Percentiles rank a stretch among this genome's conserved stretches.
phyloP scores from a whole-genome alignment of 2,888 invertebrate genomes.

The Thumatha senex region DNA sequence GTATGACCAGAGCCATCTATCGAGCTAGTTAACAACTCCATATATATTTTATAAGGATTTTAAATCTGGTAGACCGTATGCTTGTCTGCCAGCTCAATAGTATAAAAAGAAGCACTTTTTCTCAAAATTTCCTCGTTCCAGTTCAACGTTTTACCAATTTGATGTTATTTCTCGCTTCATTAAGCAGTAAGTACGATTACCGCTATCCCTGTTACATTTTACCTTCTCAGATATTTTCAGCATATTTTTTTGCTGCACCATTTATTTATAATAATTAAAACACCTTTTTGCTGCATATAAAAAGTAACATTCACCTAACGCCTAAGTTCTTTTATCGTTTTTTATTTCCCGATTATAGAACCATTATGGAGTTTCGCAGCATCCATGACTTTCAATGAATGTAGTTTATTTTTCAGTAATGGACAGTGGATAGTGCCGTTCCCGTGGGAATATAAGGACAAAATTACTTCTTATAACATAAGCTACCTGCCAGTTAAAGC shows the following conservation, averaged over 20 bases:
- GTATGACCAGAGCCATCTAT: too few relatives aligned
- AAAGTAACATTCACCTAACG: conserved; percentile 15
- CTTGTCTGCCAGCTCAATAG: too few relatives aligned
- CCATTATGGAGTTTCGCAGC: conserved; percentile 1
- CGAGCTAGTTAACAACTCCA: too few relatives aligned
- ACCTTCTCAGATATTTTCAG: conserved; percentile 19
- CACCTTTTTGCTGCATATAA: conserved; percentile 24
- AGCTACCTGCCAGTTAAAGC: too few relatives aligned
- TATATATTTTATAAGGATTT: too few relatives aligned
- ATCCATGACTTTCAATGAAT: neutral
- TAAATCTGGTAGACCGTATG: too few relatives aligned
- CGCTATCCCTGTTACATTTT: conserved; percentile 9
- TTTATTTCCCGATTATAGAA: conserved; percentile 2
- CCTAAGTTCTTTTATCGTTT: conserved; percentile 6
- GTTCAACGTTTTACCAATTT: conserved; percentile 11
- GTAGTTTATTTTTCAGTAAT: conserved; percentile 3
- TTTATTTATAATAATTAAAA: conserved; percentile 11
- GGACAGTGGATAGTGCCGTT: neutral
- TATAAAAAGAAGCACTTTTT: too few relatives aligned
- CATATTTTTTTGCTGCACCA: conserved; percentile 2
- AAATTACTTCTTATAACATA: too few relatives aligned
- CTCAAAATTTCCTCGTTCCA: neutral
- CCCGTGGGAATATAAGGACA: too few relatives aligned
- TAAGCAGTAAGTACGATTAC: conserved; percentile 7
- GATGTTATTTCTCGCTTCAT: conserved; percentile 21